phyloP scores from a whole-genome alignment of 2,797 vertebrate species.

The Sciurus carolinensis region DNA sequence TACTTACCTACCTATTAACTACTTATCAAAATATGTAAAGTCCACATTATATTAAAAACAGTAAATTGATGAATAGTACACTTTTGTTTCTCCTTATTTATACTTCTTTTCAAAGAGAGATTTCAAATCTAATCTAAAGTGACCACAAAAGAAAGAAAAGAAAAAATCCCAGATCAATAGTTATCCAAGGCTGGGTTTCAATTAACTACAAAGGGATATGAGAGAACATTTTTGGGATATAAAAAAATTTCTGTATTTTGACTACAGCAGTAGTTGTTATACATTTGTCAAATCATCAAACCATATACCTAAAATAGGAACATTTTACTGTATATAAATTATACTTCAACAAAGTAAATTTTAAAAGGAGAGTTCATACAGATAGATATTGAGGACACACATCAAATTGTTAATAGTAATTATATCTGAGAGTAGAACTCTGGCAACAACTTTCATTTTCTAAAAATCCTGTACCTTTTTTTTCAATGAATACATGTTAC shows the following conservation, averaged over 20 bases:
- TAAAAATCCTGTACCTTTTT: slow-evolving; percentile 7
- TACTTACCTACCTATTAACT: not conserved
- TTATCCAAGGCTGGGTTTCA: not conserved
- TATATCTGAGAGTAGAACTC: slow-evolving; percentile 19
- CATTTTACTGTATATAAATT: slow-evolving; percentile 50
- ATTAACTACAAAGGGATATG: not conserved
- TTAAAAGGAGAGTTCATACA: not conserved
- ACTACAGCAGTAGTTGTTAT: not conserved
- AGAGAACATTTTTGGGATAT: not conserved
- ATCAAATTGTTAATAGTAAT: not conserved
- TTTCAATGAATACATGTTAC: not conserved
- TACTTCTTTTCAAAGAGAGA: not conserved
- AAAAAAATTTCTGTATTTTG: slow-evolving; percentile 1
- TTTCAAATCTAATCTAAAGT: slow-evolving; percentile 31
- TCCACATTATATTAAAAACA: not conserved
- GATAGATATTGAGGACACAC: slow-evolving; percentile 21
- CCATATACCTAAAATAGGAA: not conserved
- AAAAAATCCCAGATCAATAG: not conserved
- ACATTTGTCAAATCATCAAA: not conserved
- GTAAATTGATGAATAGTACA: not conserved
- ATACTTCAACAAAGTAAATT: slow-evolving; percentile 26
- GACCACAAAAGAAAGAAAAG: not conserved
- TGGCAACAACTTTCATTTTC: not conserved
- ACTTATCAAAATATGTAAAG: slow-evolving; percentile 37
- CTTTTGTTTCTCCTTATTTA: too few species aligned